Percentiles rank a stretch among this genome's conserved stretches.
Conservation (phyloP, 1,140 invertebrate species). For the Lordiphosa mommai region DNA sequence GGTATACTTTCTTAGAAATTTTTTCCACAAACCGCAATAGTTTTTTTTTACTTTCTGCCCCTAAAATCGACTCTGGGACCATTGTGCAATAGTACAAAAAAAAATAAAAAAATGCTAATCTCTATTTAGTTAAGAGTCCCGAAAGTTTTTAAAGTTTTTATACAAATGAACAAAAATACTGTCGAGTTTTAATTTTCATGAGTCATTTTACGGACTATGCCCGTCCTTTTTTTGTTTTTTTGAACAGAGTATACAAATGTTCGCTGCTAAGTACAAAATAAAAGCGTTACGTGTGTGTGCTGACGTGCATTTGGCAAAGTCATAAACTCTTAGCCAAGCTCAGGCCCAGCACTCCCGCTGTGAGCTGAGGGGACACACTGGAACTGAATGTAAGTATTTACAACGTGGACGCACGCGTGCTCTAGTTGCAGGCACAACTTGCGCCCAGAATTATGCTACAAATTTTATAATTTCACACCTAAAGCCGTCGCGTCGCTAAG, state of each 20-base stretch:
- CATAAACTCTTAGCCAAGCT: slow-evolving; percentile 21
- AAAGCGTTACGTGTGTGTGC: slow-evolving; percentile 51
- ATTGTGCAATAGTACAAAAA: too few species aligned
- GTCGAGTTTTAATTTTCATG: not conserved
- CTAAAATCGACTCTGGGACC: too few species aligned
- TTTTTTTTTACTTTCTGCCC: too few species aligned
- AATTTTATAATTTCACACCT: slow-evolving; percentile 70
- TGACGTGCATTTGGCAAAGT: slow-evolving; percentile 51
- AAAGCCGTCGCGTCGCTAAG: slow-evolving; percentile 14
- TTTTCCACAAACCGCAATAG: too few species aligned
- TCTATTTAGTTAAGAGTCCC: too few species aligned
- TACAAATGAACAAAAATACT: too few species aligned
- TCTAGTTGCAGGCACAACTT: slow-evolving; percentile 7
- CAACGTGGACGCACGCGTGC: slow-evolving; percentile 42
- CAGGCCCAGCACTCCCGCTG: too few species aligned
- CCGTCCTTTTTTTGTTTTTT: not conserved
- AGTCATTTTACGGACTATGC: not conserved
- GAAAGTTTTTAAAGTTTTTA: too few species aligned
- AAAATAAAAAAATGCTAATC: too few species aligned
- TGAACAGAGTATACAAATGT: slow-evolving; percentile 42
- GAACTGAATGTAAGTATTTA: slow-evolving; percentile 37
- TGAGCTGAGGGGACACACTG: not conserved
- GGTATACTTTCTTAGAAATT: too few species aligned
- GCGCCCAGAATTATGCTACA: slow-evolving; percentile 58
- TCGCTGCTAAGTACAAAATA: slow-evolving; percentile 61